These are phyloP conservation scores for Nesoenas mayeri DNA, from an alignment of 2,113 vertebrate genomes.

Conservation along the genomic window DNA sequence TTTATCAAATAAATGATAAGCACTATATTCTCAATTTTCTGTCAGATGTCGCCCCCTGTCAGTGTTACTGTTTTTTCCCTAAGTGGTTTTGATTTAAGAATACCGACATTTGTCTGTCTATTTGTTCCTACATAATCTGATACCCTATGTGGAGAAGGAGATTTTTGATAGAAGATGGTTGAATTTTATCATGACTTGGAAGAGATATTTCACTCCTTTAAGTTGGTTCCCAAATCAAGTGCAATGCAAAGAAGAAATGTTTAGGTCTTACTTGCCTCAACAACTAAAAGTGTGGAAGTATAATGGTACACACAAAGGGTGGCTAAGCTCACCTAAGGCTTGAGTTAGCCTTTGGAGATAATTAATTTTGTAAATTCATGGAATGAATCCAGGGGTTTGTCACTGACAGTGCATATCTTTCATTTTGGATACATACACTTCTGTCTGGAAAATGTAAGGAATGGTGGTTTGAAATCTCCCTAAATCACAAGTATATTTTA, in stretches of 20 bases:
- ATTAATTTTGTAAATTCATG: background rate
- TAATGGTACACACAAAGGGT: background rate
- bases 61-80: background rate
- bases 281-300: background rate
- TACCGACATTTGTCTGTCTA: background rate
- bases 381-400: background rate
- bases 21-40: background rate
- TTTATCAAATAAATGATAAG: background rate
- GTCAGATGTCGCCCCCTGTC: background rate
- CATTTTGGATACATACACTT: background rate
- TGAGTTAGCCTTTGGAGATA: background rate
- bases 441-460: background rate
- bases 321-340: background rate
- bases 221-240: background rate
- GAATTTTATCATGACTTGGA: background rate
- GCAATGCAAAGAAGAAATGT: background rate
- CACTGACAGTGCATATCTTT: background rate
- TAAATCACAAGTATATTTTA: background rate
- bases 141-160: background rate
- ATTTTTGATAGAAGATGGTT: background rate
- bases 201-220: background rate
- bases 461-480: background rate
- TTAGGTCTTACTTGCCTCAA: background rate
- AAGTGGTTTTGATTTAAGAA: background rate
- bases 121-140: background rate